phyloP scores from a whole-genome alignment of 2,113 vertebrate genomes.

The Pollachius pollachius region DNA sequence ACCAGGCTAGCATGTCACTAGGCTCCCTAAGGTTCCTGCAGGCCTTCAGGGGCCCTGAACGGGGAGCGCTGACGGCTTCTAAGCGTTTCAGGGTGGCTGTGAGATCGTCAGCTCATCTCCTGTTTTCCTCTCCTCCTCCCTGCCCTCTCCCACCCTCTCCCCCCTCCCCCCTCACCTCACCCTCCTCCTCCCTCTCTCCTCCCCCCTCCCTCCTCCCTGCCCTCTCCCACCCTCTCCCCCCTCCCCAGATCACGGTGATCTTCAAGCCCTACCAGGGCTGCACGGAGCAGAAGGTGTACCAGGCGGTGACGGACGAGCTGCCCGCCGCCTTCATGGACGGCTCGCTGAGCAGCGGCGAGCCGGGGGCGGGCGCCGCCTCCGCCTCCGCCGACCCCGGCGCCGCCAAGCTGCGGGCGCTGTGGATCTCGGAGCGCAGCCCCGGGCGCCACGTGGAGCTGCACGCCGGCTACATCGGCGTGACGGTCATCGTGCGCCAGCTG shows the following conservation, averaged over 20 bases:
- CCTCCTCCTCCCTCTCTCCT: too few species aligned
- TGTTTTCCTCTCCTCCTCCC: background rate
- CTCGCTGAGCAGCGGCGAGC: conserved; percentile 78
- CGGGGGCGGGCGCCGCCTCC: conserved; percentile 55
- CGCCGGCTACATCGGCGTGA: conserved; percentile 89
- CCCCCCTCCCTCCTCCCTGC: too few species aligned
- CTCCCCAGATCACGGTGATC: conserved; percentile 87
- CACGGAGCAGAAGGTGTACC: conserved; percentile 96
- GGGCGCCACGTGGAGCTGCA: conserved; percentile 87
- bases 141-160: too few species aligned
- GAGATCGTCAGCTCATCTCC: background rate
- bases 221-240: too few species aligned
- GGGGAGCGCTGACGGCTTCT: too few species aligned
- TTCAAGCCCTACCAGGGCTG: conserved; percentile 93
- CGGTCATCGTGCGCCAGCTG: conserved; percentile 85
- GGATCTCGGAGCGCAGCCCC: conserved; percentile 81
- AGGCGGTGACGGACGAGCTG: conserved; percentile 90
- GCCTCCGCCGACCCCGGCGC: conserved; percentile 66
- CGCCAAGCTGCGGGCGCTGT: conserved; percentile 79
- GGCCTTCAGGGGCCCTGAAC: too few species aligned
- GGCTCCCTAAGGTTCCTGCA: too few species aligned
- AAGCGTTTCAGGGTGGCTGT: background rate
- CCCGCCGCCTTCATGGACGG: conserved; percentile 94
- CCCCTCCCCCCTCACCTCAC: too few species aligned
- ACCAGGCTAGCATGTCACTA: too few species aligned